These are phyloP conservation scores for Pterobdella sp. DNA, from an alignment of 2,888 invertebrate genomes.

Conservation along the genomic window DNA sequence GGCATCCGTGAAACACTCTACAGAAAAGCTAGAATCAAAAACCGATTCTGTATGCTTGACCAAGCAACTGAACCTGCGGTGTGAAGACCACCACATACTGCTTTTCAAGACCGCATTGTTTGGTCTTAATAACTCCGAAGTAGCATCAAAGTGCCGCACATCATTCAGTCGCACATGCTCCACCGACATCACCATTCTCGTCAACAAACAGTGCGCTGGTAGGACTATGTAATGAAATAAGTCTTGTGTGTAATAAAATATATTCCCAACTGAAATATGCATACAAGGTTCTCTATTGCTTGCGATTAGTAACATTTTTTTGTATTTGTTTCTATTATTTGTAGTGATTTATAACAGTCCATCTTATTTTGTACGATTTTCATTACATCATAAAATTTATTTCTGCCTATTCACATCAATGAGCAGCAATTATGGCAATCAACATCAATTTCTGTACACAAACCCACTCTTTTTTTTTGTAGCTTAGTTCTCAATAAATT, in stretches of 20 bases:
- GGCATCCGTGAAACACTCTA: background rate
- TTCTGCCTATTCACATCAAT: background rate
- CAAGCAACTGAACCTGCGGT: background rate
- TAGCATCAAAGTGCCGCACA: slow-evolving; percentile 3
- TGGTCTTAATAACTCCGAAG: slow-evolving; percentile 1
- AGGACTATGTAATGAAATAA: no score
- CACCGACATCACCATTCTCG: background rate
- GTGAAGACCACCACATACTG: background rate
- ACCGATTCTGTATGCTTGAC: background rate
- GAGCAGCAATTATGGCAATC: slow-evolving; percentile 4
- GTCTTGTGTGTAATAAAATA: background rate
- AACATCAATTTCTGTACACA: background rate
- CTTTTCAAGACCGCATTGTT: background rate
- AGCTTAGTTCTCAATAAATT: background rate
- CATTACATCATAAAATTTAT: background rate
- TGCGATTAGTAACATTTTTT: no score
- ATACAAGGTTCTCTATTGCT: no score
- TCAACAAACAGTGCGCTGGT: slow-evolving; percentile 1
- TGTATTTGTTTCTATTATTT: no score
- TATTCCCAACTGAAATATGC: no score
- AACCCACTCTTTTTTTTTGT: background rate
- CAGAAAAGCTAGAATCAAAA: background rate
- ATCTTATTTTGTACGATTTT: background rate
- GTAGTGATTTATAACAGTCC: no score
- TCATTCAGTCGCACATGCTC: background rate